Evolutionary conservation across 1,140 invertebrate species (phyloP).

Genomic region (Drosophila oshimai): DNA sequence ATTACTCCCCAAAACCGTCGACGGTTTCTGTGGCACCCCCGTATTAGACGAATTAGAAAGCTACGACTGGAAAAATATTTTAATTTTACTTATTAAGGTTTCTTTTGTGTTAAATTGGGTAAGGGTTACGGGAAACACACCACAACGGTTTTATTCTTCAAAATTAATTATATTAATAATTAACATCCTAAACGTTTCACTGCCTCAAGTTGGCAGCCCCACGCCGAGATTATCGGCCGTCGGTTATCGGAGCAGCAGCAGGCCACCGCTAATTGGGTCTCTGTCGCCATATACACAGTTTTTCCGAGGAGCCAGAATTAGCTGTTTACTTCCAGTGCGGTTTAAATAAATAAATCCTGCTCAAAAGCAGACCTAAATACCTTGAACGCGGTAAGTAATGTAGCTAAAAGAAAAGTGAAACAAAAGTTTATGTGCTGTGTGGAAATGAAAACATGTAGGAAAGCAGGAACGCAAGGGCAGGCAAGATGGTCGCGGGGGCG

Average conservation of each 20-base stretch:
- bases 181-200: too few species aligned
- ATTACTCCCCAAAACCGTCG: too few species aligned
- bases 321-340: conserved; percentile 30
- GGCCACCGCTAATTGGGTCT: conserved; percentile 1
- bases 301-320: conserved; percentile 8
- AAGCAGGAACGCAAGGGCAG: background rate
- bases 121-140: background rate
- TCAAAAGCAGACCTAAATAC: conserved; percentile 51
- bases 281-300: conserved; percentile 24
- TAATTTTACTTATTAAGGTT: background rate
- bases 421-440: background rate
- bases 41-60: background rate
- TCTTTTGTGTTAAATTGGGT: too few species aligned
- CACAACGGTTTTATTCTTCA: too few species aligned
- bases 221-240: background rate
- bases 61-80: background rate
- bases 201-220: too few species aligned
- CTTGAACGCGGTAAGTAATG: conserved; percentile 58
- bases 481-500: conserved; percentile 7
- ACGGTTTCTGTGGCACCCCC: too few species aligned
- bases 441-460: background rate
- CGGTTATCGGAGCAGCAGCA: background rate
- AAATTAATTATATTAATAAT: too few species aligned
- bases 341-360: conserved; percentile 57
- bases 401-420: too few species aligned